Evolutionary conservation across 1,140 invertebrate species (phyloP).

Genomic region (Dufourea novaeangliae): DNA sequence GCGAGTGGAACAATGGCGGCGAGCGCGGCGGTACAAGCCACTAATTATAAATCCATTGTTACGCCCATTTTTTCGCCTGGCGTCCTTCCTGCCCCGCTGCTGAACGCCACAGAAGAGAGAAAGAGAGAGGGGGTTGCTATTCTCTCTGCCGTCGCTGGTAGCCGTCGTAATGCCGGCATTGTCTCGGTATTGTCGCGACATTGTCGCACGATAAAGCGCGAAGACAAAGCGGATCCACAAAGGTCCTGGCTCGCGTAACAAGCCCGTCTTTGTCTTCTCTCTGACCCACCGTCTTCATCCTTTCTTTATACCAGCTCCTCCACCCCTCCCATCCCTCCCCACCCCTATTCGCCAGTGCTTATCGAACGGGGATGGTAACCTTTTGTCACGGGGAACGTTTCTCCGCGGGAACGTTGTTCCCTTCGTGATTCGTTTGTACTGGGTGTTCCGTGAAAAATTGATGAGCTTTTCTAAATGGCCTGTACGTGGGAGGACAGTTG

Average conservation of each 20-base stretch:
- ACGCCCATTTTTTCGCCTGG: constrained; percentile 69
- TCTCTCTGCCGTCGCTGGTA: constrained; percentile 64
- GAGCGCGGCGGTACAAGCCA: constrained; percentile 62
- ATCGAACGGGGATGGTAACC: constrained; percentile 34
- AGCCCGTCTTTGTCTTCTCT: constrained; percentile 66
- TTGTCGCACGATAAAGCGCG: constrained; percentile 75
- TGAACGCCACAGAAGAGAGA: constrained; percentile 23
- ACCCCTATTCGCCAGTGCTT: not conserved
- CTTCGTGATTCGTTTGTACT: constrained; percentile 11
- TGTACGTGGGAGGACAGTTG: not conserved
- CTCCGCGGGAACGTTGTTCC: constrained; percentile 19
- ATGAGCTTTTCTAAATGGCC: not conserved
- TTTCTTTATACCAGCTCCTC: constrained; percentile 7
- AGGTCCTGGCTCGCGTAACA: constrained; percentile 72
- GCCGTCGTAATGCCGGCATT: constrained; percentile 73
- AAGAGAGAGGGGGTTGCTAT: constrained; percentile 42
- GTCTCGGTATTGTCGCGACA: constrained; percentile 73
- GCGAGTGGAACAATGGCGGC: constrained; percentile 37
- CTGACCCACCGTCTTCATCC: constrained; percentile 34
- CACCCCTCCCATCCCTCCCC: constrained; percentile 19
- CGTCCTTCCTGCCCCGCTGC: constrained; percentile 64
- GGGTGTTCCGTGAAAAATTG: not conserved
- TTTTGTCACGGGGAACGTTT: not conserved
- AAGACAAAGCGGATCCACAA: constrained; percentile 72
- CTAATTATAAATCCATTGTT: constrained; percentile 77